Conservation (phyloP, 2,888 invertebrate species). For the Synanthedon tipuliformis region DNA sequence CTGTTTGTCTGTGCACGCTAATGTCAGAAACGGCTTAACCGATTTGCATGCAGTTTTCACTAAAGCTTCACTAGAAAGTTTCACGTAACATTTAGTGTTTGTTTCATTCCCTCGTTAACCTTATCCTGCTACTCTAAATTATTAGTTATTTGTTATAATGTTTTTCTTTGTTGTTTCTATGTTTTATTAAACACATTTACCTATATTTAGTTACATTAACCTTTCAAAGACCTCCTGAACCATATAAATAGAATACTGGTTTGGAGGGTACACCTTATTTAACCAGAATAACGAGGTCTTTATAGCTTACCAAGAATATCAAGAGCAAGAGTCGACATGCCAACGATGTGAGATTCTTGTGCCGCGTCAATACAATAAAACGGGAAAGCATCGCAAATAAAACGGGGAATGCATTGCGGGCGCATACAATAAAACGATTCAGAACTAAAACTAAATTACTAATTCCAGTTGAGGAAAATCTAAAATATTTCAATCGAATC, state of each 20-base stretch:
- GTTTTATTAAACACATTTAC: no score
- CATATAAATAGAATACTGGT: slow-evolving; percentile 24
- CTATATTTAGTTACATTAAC: no score
- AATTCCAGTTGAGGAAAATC: not conserved
- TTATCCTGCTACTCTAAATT: no score
- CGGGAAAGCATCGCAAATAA: not conserved
- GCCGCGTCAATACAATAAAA: slow-evolving; percentile 13
- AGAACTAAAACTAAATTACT: not conserved
- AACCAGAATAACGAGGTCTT: slow-evolving; percentile 9
- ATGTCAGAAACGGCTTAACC: no score
- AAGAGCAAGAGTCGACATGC: slow-evolving; percentile 15
- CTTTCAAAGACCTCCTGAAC: slow-evolving; percentile 4
- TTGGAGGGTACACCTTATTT: slow-evolving; percentile 18
- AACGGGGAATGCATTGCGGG: not conserved
- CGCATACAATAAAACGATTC: not conserved
- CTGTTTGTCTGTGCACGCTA: no score
- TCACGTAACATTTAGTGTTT: no score
- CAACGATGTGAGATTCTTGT: slow-evolving; percentile 17
- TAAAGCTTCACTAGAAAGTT: no score
- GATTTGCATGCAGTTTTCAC: no score
- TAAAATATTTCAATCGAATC: no score
- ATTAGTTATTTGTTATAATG: no score
- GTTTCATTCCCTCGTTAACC: no score
- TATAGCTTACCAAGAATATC: slow-evolving; percentile 17
- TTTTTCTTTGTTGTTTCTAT: no score